A percentile compares a stretch with the other conserved stretches of the same genome.
phyloP scores from a whole-genome alignment of 2,113 vertebrate genomes.

The Aegotheles bennettii region DNA sequence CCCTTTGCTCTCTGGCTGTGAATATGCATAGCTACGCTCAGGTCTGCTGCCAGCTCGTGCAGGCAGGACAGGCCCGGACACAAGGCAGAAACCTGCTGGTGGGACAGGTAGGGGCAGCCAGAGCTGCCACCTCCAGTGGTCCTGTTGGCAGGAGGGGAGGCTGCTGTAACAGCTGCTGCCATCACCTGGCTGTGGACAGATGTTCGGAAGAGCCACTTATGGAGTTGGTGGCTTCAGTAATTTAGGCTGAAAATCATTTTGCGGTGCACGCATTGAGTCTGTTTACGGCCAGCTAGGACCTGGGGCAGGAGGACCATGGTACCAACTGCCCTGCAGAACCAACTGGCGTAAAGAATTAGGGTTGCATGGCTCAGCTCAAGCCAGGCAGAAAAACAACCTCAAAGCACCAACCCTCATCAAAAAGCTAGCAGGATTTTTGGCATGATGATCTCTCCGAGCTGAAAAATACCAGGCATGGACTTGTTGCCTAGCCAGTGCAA shows the following conservation, averaged over 20 bases:
- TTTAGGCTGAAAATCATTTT: neutral
- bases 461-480: neutral
- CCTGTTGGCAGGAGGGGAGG: neutral
- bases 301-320: neutral
- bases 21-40: neutral
- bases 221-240: neutral
- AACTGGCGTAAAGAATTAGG: slow-evolving; percentile 4
- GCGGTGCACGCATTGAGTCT: neutral
- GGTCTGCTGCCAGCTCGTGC: neutral
- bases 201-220: neutral
- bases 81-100: neutral
- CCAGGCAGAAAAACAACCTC: slow-evolving; percentile 12
- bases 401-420: neutral
- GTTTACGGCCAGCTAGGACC: neutral
- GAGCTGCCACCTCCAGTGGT: neutral
- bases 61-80: neutral
- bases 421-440: neutral
- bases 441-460: neutral
- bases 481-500: neutral
- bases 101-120: neutral
- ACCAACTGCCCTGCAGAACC: neutral
- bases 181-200: neutral
- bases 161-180: neutral
- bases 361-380: neutral
- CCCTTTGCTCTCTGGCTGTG: neutral